Evolutionary conservation across 2,888 invertebrate genomes (phyloP).

Genomic region (Phorcus lineatus): DNA sequence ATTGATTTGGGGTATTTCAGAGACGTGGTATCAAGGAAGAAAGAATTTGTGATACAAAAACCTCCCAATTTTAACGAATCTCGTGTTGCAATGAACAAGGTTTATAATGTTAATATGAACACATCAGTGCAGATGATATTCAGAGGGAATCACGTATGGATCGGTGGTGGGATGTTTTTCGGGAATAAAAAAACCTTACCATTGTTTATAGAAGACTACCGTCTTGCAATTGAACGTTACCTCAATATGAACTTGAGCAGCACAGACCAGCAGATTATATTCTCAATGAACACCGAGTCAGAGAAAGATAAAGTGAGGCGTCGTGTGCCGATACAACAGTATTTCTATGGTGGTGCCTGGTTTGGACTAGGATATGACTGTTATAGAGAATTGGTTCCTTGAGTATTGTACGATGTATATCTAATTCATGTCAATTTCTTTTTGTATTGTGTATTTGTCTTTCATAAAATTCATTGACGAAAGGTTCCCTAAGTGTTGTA

Average conservation of each 20-base stretch:
- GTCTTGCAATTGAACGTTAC: constrained; percentile 40
- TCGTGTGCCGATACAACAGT: constrained; percentile 24
- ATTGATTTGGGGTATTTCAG: constrained; percentile 56
- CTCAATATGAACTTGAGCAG: constrained; percentile 34
- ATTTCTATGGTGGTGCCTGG: constrained; percentile 10
- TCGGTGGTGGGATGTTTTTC: constrained; percentile 45
- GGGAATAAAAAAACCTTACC: constrained; percentile 30
- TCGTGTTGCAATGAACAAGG: constrained; percentile 25
- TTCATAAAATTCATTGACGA: too few species aligned
- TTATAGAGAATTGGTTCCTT: constrained; percentile 13
- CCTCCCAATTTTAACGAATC: constrained; percentile 16
- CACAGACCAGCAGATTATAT: constrained; percentile 47
- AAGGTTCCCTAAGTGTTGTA: too few species aligned
- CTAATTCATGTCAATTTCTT: too few species aligned
- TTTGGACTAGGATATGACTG: constrained; percentile 26
- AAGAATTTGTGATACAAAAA: constrained; percentile 31
- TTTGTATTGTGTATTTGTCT: too few species aligned
- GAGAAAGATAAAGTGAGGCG: constrained; percentile 5
- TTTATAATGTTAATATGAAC: not conserved
- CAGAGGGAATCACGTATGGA: constrained; percentile 42
- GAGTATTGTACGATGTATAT: too few species aligned
- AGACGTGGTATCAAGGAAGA: constrained; percentile 31
- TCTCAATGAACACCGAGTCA: constrained; percentile 9
- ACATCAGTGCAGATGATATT: constrained; percentile 30
- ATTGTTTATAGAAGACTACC: constrained; percentile 37